phyloP scores from a whole-genome alignment of 1,140 invertebrate genomes.

The Dendrolimus punctatus region DNA sequence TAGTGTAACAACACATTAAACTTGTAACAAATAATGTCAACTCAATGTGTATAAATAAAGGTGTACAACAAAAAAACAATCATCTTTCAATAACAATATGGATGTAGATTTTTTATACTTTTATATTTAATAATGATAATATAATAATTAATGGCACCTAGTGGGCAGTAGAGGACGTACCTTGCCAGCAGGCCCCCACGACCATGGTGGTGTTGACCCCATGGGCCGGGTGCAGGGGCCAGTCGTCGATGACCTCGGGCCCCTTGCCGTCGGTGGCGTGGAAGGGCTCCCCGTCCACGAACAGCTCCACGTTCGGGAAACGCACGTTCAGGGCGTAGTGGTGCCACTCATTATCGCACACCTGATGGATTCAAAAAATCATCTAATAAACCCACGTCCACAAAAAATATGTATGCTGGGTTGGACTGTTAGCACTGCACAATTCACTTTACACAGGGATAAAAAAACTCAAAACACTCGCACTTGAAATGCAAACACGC shows the following conservation, averaged over 20 bases:
- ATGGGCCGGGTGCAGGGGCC: constrained; percentile 97
- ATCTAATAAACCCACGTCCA: background rate
- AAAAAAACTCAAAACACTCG: too few species aligned
- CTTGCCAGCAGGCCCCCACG: constrained; percentile 98
- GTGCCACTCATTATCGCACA: constrained; percentile 99
- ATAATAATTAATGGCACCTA: background rate
- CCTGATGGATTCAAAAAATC: constrained; percentile 61
- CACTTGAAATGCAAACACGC: too few species aligned
- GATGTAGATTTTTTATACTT: too few species aligned
- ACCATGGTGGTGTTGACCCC: constrained; percentile 94
- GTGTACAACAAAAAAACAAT: too few species aligned
- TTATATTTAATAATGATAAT: too few species aligned
- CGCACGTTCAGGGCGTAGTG: constrained; percentile 95
- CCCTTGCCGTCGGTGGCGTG: constrained; percentile 85
- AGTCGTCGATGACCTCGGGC: constrained; percentile 98
- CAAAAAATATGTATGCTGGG: too few species aligned
- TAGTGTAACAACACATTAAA: too few species aligned
- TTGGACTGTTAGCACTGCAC: too few species aligned
- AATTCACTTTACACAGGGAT: too few species aligned
- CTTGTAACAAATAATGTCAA: too few species aligned
- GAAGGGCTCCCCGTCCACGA: constrained; percentile 91
- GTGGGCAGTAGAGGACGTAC: constrained; percentile 44
- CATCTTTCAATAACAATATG: too few species aligned
- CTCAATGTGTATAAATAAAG: too few species aligned
- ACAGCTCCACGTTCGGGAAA: constrained; percentile 90